phyloP scores from a whole-genome alignment of 2,888 invertebrate genomes.

The Torymus tubicola region DNA sequence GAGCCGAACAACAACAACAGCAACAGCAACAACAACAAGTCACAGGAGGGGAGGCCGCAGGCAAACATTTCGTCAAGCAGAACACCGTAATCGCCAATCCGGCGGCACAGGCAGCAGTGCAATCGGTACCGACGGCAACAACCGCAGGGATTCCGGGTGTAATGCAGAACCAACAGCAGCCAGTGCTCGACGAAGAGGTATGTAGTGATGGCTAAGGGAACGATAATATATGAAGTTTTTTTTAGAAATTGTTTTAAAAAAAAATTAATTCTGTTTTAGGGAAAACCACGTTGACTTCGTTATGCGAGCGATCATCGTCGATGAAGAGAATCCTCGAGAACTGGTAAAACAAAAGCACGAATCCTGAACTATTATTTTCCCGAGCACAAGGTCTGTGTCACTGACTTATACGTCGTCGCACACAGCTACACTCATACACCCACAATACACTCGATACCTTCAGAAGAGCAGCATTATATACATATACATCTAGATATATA shows the following conservation, averaged over 20 bases:
- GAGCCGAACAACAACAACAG: conserved; percentile 66
- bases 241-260: too few species aligned
- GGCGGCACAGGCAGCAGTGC: conserved; percentile 48
- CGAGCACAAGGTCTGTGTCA: not conserved
- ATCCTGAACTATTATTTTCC: not conserved
- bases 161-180: conserved; percentile 49
- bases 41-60: not conserved
- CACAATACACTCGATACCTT: too few species aligned
- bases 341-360: conserved; percentile 5
- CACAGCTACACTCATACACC: too few species aligned
- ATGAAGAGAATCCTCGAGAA: conserved; percentile 8
- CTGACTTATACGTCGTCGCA: too few species aligned
- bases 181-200: conserved; percentile 69
- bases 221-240: too few species aligned
- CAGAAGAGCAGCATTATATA: too few species aligned
- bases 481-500: too few species aligned
- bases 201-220: too few species aligned
- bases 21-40: conserved; percentile 55
- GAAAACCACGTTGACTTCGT: conserved; percentile 68
- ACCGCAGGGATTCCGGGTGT: too few species aligned
- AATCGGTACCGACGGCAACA: not conserved
- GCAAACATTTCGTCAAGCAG: conserved; percentile 41
- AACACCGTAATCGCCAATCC: conserved; percentile 46
- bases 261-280: conserved; percentile 62
- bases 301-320: not conserved